Conservation (phyloP, 1,140 invertebrate genomes). For the Samia ricini region DNA sequence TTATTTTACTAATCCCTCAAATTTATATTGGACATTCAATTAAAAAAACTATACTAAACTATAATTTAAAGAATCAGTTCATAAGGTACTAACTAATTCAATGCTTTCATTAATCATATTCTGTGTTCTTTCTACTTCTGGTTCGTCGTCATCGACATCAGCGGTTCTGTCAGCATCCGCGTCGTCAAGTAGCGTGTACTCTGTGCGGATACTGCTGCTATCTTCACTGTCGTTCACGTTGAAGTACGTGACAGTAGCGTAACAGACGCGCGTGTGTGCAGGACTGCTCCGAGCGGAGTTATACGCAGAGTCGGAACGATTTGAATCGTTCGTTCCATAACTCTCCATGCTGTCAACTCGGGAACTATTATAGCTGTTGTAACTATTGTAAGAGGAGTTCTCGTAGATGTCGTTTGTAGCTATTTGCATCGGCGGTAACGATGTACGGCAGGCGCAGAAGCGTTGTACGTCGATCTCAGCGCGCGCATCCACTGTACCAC, state of each 20-base stretch:
- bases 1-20: background rate
- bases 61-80: constrained; percentile 18
- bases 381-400: constrained; percentile 45
- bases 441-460: constrained; percentile 56
- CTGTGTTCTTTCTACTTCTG: constrained; percentile 55
- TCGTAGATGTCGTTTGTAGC: constrained; percentile 38
- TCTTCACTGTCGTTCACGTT: constrained; percentile 67
- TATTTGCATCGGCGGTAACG: constrained; percentile 39
- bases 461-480: constrained; percentile 56
- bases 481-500: constrained; percentile 59
- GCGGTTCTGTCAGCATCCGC: constrained; percentile 13
- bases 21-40: background rate
- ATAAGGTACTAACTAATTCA: constrained; percentile 63
- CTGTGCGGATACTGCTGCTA: constrained; percentile 63
- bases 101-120: constrained; percentile 67
- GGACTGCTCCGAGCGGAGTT: constrained; percentile 57
- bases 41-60: background rate
- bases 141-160: constrained; percentile 34
- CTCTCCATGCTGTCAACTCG: constrained; percentile 23
- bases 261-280: constrained; percentile 40
- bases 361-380: constrained; percentile 36
- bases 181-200: constrained; percentile 60
- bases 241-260: constrained; percentile 65
- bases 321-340: constrained; percentile 32
- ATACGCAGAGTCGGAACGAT: constrained; percentile 58